phyloP scores from a whole-genome alignment of 2,888 invertebrate genomes.

The Hydriomena furcata region DNA sequence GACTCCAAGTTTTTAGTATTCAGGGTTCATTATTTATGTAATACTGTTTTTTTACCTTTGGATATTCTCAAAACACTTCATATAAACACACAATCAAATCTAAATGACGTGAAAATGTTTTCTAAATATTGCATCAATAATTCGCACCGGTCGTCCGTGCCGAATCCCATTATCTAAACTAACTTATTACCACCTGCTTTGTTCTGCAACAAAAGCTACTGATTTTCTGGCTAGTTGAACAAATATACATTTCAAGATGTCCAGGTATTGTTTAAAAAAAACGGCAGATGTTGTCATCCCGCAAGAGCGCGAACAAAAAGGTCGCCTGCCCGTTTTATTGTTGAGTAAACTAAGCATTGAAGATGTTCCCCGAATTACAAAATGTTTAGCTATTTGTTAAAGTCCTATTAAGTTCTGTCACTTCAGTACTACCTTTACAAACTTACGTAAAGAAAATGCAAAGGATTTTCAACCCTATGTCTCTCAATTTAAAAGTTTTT shows the following conservation, averaged over 20 bases:
- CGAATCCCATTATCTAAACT: conserved; percentile 57
- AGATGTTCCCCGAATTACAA: conserved; percentile 78
- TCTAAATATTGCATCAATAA: conserved; percentile 52
- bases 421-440: conserved; percentile 60
- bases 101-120: conserved; percentile 6
- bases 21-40: too few relatives aligned
- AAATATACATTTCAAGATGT: conserved; percentile 74
- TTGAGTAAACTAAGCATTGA: conserved; percentile 75
- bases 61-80: too few relatives aligned
- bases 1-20: too few relatives aligned
- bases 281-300: conserved; percentile 75
- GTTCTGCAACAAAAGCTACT: conserved; percentile 63
- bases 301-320: conserved; percentile 64
- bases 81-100: background rate
- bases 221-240: conserved; percentile 82
- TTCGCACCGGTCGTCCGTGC: conserved; percentile 43
- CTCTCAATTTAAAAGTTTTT: conserved; percentile 31
- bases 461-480: conserved; percentile 40
- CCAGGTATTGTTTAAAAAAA: conserved; percentile 66
- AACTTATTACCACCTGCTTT: conserved; percentile 61
- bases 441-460: conserved; percentile 21
- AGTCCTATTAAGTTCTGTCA: conserved; percentile 80
- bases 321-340: conserved; percentile 65
- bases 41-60: too few relatives aligned
- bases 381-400: conserved; percentile 83